These are phyloP conservation scores for Rattus rattus DNA, from an alignment of 2,113 vertebrate genomes.

Conservation along the genomic window DNA sequence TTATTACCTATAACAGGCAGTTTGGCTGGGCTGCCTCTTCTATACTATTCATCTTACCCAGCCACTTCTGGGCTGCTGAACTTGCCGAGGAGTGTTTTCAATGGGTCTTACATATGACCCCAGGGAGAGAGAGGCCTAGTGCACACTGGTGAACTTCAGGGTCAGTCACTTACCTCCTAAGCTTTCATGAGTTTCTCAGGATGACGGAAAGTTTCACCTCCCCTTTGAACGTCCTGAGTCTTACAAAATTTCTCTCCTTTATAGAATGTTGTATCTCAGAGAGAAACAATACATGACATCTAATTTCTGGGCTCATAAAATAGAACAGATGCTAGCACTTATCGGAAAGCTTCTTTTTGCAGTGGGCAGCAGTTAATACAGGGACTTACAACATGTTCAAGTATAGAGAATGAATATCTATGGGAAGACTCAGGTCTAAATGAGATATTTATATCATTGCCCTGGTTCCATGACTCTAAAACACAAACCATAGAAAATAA, in stretches of 20 bases:
- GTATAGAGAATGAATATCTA: neutral
- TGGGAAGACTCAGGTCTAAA: neutral
- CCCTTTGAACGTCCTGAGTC: neutral
- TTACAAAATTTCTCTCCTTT: neutral
- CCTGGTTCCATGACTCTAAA: neutral
- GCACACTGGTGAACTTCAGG: neutral
- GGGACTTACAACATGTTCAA: neutral
- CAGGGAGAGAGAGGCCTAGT: neutral
- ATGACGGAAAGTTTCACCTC: neutral
- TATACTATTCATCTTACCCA: too few species aligned
- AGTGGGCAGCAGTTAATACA: neutral
- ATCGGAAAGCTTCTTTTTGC: neutral
- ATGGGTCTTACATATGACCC: neutral
- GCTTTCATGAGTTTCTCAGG: neutral
- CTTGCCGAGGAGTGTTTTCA: neutral
- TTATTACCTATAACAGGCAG: neutral
- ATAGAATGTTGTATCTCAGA: neutral
- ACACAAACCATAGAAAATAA: neutral
- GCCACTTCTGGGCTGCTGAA: neutral
- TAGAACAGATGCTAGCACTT: neutral
- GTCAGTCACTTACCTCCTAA: neutral
- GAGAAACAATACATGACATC: neutral
- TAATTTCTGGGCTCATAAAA: neutral
- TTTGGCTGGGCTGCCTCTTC: neutral
- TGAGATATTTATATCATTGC: neutral